Conservation (phyloP, 64 coral and sea anemone genomes). For the Pocillopora damicornis region DNA sequence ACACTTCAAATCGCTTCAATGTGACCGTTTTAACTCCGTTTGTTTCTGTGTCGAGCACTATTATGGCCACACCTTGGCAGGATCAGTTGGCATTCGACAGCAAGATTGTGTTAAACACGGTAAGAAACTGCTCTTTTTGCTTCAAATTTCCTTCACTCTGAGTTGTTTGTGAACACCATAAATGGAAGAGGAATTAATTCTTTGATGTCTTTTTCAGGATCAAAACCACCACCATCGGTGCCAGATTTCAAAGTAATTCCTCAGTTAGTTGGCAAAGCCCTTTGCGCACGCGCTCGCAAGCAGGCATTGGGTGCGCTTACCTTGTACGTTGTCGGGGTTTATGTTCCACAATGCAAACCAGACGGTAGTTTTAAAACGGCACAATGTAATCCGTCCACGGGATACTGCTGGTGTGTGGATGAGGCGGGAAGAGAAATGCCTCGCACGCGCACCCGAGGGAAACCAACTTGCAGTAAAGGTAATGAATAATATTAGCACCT, state of each 20-base stretch:
- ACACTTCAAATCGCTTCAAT: conserved; percentile 49
- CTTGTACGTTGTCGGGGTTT: conserved; percentile 15
- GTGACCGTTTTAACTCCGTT: conserved; percentile 20
- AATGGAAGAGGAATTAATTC: not conserved
- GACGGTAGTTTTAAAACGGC: conserved; percentile 24
- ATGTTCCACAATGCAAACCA: conserved; percentile 44
- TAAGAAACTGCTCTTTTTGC: not conserved
- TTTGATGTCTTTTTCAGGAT: not conserved
- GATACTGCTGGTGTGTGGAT: conserved; percentile 66
- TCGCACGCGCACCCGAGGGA: conserved; percentile 23
- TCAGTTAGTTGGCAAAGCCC: conserved; percentile 4
- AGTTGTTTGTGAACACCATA: not conserved
- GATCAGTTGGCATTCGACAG: conserved; percentile 26
- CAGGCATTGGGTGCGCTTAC: conserved; percentile 6
- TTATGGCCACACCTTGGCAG: conserved; percentile 43
- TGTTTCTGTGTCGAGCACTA: conserved; percentile 50
- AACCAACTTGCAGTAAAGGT: conserved; percentile 33
- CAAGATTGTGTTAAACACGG: conserved; percentile 44
- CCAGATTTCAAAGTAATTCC: conserved; percentile 13
- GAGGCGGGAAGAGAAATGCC: conserved; percentile 24
- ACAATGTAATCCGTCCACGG: conserved; percentile 50
- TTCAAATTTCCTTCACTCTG: not conserved
- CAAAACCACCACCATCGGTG: not conserved
- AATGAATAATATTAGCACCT: not conserved
- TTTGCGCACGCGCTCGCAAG: conserved; percentile 7